Evolutionary conservation across 2,888 invertebrate genomes (phyloP).

Genomic region (Argyresthia goedartella): DNA sequence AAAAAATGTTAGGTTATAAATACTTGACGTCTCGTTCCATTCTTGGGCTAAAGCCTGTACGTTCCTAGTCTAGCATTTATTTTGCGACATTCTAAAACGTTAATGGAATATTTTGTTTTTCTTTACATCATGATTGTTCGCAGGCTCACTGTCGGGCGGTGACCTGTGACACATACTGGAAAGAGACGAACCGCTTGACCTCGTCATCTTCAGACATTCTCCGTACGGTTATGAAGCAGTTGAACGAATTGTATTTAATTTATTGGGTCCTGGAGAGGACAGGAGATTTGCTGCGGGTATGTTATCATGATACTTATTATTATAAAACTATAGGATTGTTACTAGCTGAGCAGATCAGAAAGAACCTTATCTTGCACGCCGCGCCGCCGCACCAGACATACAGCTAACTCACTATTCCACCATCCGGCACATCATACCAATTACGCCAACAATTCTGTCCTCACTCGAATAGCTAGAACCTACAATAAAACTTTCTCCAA

Average conservation of each 20-base stretch:
- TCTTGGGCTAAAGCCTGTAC: too few relatives aligned
- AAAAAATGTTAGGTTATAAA: too few relatives aligned
- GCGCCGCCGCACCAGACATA: too few relatives aligned
- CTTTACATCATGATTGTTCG: slow-evolving; percentile 24
- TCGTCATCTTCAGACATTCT: slow-evolving; percentile 70
- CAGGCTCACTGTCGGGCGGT: slow-evolving; percentile 87
- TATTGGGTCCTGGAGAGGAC: slow-evolving; percentile 80
- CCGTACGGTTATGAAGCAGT: slow-evolving; percentile 73
- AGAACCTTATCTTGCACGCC: background rate
- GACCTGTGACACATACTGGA: slow-evolving; percentile 78
- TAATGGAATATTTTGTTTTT: background rate
- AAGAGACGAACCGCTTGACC: slow-evolving; percentile 57
- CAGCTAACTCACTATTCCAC: too few relatives aligned
- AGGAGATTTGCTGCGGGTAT: slow-evolving; percentile 85
- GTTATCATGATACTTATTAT: slow-evolving; percentile 15
- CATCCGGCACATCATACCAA: too few relatives aligned
- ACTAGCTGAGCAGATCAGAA: background rate
- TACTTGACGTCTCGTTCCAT: too few relatives aligned
- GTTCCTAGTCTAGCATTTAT: too few relatives aligned
- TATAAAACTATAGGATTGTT: background rate
- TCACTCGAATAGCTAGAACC: too few relatives aligned
- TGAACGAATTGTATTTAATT: slow-evolving; percentile 81
- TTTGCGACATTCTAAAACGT: background rate
- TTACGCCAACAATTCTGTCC: too few relatives aligned
- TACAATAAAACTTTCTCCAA: too few relatives aligned